Percentiles rank a stretch among this genome's conserved stretches.
phyloP scores from a whole-genome alignment of 2,797 vertebrate species.

The Meriones psammophilus region DNA sequence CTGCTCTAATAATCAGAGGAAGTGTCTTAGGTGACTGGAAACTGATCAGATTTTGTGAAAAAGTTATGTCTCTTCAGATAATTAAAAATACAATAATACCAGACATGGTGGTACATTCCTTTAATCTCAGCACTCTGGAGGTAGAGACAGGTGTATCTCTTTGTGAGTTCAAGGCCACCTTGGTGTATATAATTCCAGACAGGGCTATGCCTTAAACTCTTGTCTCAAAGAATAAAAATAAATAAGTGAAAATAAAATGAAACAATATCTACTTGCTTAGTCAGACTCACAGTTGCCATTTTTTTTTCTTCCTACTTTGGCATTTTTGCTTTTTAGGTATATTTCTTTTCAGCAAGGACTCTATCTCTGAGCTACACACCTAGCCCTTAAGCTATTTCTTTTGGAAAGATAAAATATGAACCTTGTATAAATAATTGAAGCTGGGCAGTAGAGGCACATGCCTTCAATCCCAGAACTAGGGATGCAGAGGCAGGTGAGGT shows the following conservation, averaged over 20 bases:
- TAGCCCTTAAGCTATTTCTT: not conserved
- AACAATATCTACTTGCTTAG: not conserved
- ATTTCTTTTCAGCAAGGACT: not conserved
- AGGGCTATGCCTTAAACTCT: not conserved
- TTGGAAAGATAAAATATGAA: slow-evolving; percentile 9
- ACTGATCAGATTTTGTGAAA: slow-evolving; percentile 25
- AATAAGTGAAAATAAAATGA: not conserved
- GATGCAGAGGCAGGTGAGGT: not conserved
- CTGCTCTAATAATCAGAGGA: not conserved
- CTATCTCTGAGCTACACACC: not conserved
- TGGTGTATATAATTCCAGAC: not conserved
- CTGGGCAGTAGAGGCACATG: no score
- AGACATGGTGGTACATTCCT: not conserved
- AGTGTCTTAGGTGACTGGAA: not conserved
- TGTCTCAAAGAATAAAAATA: not conserved
- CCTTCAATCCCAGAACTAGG: not conserved
- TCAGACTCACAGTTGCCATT: not conserved
- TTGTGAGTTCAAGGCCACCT: not conserved
- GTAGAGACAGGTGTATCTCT: not conserved
- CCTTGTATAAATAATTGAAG: not conserved
- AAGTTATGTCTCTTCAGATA: not conserved
- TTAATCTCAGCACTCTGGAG: not conserved
- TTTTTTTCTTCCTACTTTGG: not conserved
- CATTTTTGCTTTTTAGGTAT: not conserved
- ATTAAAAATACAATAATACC: slow-evolving; percentile 37